Evolutionary conservation across 2,797 vertebrate species (phyloP).

Genomic region (Sebastes melanostomus): DNA sequence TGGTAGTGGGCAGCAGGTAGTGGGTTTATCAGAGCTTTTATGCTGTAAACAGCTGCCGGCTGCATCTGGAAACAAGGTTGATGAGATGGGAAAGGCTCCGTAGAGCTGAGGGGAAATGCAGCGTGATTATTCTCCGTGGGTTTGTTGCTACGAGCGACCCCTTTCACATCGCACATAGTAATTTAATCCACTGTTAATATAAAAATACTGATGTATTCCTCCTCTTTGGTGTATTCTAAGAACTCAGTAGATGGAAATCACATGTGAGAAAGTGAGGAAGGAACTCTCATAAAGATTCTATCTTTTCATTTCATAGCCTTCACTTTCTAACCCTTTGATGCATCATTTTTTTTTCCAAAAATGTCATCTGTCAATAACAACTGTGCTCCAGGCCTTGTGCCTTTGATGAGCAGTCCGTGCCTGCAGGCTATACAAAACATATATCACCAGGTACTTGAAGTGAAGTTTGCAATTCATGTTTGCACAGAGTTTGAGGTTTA

Average conservation of each 20-base stretch:
- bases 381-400: slow-evolving; percentile 45
- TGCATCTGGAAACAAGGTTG: neutral
- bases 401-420: slow-evolving; percentile 55
- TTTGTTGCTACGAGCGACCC: neutral
- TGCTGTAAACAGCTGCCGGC: neutral
- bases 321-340: slow-evolving; percentile 33
- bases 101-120: neutral
- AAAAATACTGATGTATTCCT: neutral
- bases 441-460: slow-evolving; percentile 37
- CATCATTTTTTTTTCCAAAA: slow-evolving; percentile 7
- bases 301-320: slow-evolving; percentile 20
- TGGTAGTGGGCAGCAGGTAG: neutral
- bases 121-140: neutral
- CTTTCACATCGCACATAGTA: neutral
- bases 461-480: slow-evolving; percentile 20
- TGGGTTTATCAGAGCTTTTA: neutral
- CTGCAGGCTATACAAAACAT: slow-evolving; percentile 54
- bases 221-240: neutral
- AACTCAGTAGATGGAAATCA: neutral
- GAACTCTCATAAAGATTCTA: neutral
- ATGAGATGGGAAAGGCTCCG: neutral
- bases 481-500: slow-evolving; percentile 14
- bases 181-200: neutral
- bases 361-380: slow-evolving; percentile 63
- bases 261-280: neutral